Base-by-base conservation (phyloP, 2,113 vertebrate genomes). In the Porphyrio hochstetteri region DNA sequence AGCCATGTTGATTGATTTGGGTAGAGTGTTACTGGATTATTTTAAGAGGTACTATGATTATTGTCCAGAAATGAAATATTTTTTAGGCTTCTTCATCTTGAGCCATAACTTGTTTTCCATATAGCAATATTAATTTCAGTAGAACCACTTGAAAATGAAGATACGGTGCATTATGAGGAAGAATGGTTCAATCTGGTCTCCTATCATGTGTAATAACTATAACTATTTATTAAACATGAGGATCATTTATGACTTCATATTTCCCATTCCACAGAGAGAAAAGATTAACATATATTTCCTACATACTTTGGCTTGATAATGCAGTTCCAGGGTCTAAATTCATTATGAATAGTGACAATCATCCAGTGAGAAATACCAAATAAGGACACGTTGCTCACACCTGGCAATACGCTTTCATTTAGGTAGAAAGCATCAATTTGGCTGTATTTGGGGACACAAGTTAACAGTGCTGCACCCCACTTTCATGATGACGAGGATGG, bases 181-280 rank as follows among this genome's bases (percentile, higher is more conserved):
- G 69, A 89, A 94, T 89, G 44, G 75, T 63, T 29, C 64, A 95
- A 86, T 93, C 72, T 92, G 86, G 46, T 55, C 18, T 87, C 50
- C 36, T 87, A 75, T 91, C 27, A 67, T n/a, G 5, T 83, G 38
- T n/a, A 89, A 92, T 92, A 92, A 44, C 57, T 79, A 20, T 63
- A 82, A 82, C 52, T 94, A 89, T 86, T 92, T 95, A 81, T 91
- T 76, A 93, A 90, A 14, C 10, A 80, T 48, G 33, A 69, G 38
- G 33, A 82, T 90, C 53, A 90, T 92, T 92, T 95, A 79, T 87
- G 81, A 79, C 20, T 82, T 92, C 24, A 31, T 75, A 61, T 75
- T 84, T 91, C 1, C 2, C 28, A 79, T 89, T 95, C 70, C 27
- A 74, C 40, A 46, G 40, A 85, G 40, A 91, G 33, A 82, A 82